phyloP scores from a whole-genome alignment of 1,140 invertebrate genomes.

The Panulirus ornatus region DNA sequence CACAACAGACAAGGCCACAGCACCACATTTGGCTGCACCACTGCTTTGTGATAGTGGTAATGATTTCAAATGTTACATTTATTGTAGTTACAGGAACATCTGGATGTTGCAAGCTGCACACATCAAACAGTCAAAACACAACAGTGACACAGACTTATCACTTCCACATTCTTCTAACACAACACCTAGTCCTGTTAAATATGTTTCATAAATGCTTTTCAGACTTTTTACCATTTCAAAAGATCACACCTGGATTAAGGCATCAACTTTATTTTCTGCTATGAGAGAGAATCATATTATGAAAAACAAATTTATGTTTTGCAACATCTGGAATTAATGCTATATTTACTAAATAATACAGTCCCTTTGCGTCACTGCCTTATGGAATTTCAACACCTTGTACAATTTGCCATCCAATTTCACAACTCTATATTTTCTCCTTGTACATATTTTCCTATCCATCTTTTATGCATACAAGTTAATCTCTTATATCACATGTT shows the following conservation, averaged over 20 bases:
- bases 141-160: constrained; percentile 60
- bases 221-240: constrained; percentile 19
- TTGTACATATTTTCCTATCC: not conserved
- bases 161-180: constrained; percentile 58
- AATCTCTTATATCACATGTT: constrained; percentile 3
- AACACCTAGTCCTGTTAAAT: constrained; percentile 23
- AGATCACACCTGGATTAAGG: constrained; percentile 37
- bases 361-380: not conserved
- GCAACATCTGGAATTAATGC: constrained; percentile 19
- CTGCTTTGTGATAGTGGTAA: constrained; percentile 42
- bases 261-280: constrained; percentile 20
- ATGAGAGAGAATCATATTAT: not conserved
- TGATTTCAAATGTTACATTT: constrained; percentile 4
- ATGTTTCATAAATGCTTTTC: constrained; percentile 38
- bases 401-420: constrained; percentile 10
- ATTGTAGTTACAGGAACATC: constrained; percentile 52
- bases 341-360: not conserved
- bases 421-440: not conserved
- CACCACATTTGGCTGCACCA: constrained; percentile 44
- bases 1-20: constrained; percentile 46
- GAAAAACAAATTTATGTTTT: constrained; percentile 11
- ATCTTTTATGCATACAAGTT: constrained; percentile 3
- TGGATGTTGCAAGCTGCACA: constrained; percentile 53
- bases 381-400: not conserved
- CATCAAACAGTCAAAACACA: constrained; percentile 64